phyloP scores from a whole-genome alignment of 2,888 invertebrate species.

The Iselma pallidipennis region DNA sequence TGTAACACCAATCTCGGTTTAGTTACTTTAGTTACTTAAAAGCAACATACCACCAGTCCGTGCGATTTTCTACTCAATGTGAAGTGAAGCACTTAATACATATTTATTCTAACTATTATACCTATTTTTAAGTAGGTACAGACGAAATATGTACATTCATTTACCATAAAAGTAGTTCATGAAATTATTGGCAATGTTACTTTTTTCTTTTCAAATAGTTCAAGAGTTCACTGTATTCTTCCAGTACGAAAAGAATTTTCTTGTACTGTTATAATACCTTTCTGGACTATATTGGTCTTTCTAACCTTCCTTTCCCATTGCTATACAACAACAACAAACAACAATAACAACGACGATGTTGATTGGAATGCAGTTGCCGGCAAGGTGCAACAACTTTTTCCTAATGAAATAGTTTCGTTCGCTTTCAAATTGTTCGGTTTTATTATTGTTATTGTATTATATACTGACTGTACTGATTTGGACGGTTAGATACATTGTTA shows the following conservation, averaged over 20 bases:
- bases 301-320: neutral
- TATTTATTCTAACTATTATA: no score
- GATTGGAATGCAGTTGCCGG: slow-evolving; percentile 18
- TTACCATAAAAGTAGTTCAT: no score
- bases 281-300: slow-evolving; percentile 5
- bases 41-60: no score
- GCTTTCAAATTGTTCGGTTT: slow-evolving; percentile 7
- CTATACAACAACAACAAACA: neutral
- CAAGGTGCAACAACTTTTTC: slow-evolving; percentile 11
- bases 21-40: no score
- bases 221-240: neutral
- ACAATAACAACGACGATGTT: slow-evolving; percentile 1
- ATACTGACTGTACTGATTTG: neutral
- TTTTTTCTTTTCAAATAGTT: neutral
- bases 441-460: neutral
- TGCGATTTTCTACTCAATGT: no score
- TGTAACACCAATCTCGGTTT: no score
- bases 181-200: no score
- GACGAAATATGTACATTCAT: no score
- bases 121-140: no score
- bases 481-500: slow-evolving; percentile 2
- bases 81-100: no score
- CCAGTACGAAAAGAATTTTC: slow-evolving; percentile 8
- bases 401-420: slow-evolving; percentile 10
- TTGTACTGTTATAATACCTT: slow-evolving; percentile 10